Evolutionary conservation across 2,797 vertebrate species (phyloP), one percentile per base, ranked within the genome.

Genomic region (Anguilla marmorata): DNA sequence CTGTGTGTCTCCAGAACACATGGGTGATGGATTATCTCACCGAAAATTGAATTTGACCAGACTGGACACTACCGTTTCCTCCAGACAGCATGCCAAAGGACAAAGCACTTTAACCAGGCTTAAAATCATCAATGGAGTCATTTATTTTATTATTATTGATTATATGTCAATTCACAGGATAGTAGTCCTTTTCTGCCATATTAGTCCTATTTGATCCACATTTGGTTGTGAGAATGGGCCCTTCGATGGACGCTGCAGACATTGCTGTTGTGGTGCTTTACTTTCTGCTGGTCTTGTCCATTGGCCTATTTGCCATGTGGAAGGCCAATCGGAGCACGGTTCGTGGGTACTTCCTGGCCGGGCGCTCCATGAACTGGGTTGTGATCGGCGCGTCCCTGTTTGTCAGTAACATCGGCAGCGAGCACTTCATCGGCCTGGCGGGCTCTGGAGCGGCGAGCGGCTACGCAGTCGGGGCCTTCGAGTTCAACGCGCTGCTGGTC

Each of bases 51-150:
- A 92, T 93, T 94, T 92, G 90, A 92, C 86, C 91, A 90, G 89
- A 91, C 90, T 56, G 95, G 94, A 95, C 92, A 91, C 93, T 89
- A 90, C 93, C 92, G 84, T 93, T 95, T 97, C 95, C 96, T 96
- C 96, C 96, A 96, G 96, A 97, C 96, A 97, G 96, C 96, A 98
- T 98, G 97, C 96, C 96, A 97, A 97, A 97, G 95, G 96, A 97
- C 96, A 97, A 95, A 96, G 94, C 76, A 72, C 41, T 76, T 21
- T 74, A 84, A 50, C 82, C 85, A 58, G 45, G 54, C 72, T 58
- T 63, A 60, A 45, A 63, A 85, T 21, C 37, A 2, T 37, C 76
- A 33, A 79, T 85, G 86, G 74, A 58, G 74, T 76, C 19, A 87
- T 58, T 54, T 66, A 74, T 66, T 56, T 30, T 63, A 3, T 63